phyloP scores from a whole-genome alignment of 1,140 invertebrate genomes.

The Megathymus violae region DNA sequence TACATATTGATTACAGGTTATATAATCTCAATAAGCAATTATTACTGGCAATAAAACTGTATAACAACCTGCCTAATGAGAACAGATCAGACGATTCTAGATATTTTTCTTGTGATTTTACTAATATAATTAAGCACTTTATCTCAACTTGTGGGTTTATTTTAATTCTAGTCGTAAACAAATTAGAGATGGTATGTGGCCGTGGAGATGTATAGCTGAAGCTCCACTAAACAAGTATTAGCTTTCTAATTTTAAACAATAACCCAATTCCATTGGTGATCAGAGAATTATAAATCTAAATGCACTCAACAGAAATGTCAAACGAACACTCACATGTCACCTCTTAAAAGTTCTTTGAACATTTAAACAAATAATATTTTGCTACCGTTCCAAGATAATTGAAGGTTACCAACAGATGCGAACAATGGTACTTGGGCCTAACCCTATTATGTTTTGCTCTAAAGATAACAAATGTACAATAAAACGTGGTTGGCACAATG shows the following conservation, averaged over 20 bases:
- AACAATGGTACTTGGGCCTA: conserved; percentile 63
- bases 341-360: conserved; percentile 68
- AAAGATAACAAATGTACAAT: conserved; percentile 67
- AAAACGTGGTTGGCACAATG: conserved; percentile 63
- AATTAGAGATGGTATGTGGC: conserved; percentile 62
- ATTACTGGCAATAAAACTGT: conserved; percentile 5
- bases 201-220: conserved; percentile 39
- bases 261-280: conserved; percentile 68
- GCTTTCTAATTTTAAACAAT: conserved; percentile 73
- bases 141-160: conserved; percentile 15
- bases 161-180: conserved; percentile 35
- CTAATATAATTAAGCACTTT: conserved; percentile 25
- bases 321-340: conserved; percentile 72
- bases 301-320: conserved; percentile 57
- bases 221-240: conserved; percentile 44
- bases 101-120: conserved; percentile 23
- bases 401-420: conserved; percentile 58
- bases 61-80: conserved; percentile 21
- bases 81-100: conserved; percentile 7
- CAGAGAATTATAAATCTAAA: conserved; percentile 69
- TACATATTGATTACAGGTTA: too few relatives aligned
- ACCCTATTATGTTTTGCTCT: conserved; percentile 71
- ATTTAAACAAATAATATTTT: conserved; percentile 80
- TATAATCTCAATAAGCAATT: too few relatives aligned
- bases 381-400: conserved; percentile 69